Base-by-base conservation (phyloP, 2,113 vertebrate genomes). In the Axis porcinus region DNA sequence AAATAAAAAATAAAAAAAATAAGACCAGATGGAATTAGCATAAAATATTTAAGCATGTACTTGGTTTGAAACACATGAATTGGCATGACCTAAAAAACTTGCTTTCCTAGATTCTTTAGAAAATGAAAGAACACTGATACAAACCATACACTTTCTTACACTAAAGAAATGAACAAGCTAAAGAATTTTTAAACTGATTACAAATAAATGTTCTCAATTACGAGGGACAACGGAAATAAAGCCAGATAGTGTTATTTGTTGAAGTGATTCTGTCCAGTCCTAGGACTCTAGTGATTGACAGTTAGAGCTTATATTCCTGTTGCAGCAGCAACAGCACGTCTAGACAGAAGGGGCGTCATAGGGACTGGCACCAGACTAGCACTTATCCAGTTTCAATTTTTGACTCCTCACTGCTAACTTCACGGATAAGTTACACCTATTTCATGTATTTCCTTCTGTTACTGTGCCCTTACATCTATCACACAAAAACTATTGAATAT, bases 161-260 rank as follows among this genome's bases (percentile, higher is more conserved):
- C 2, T 50, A 94, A 62, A 27, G 50, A 86, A 94, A 79, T 9
- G 33, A 97, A 47, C 16, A 16, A 43, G 40, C 16, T 84, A 47
- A 58, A 15, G 47, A 23, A 36, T 60, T 86, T 54, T 8, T n/a
- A 67, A 78, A n/a, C 17, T 89, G 67, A 57, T 64, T 57, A 40
- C 11, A 81, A 86, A 57, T 36, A 95, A 52, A 33, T 67, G 84
- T 94, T 94, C 47, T 96, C 58, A 86, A 10, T 47, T 86, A 88
- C 10, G 87, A 78, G 47, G 76, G 43, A 70, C 15, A 55, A 54
- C 2, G 10, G n/a, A 84, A 79, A 82, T 92, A 40, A 60, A 17
- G 52, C 11, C 3, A 15, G 23, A 23, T 11, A 43, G 60, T 6
- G 10, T 30, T 36, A 25, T 79, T 58, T 76, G 27, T 62, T 25